A percentile compares a stretch with the other conserved stretches of the same genome.
Evolutionary conservation across 2,888 invertebrate genomes (phyloP).

Genomic region (Chirona hameri): DNA sequence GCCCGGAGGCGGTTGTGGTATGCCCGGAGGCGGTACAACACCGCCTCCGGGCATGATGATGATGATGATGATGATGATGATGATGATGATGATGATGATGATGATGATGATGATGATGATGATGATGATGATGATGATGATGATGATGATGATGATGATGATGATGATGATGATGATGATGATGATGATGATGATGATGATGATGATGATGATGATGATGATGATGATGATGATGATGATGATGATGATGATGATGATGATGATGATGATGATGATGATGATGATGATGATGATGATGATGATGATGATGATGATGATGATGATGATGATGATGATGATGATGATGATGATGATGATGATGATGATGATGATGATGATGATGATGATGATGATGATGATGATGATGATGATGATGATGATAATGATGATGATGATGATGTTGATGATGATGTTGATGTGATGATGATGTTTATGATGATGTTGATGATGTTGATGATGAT

Average conservation of each 20-base stretch:
- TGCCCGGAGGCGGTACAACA: no score
- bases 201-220: slow-evolving; percentile 22
- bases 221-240: slow-evolving; percentile 22
- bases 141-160: slow-evolving; percentile 22
- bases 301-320: slow-evolving; percentile 22
- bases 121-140: slow-evolving; percentile 22
- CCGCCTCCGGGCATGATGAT: no score
- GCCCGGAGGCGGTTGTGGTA: no score
- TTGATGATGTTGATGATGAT: no score
- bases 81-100: slow-evolving; percentile 22
- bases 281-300: slow-evolving; percentile 22
- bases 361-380: slow-evolving; percentile 5
- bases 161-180: slow-evolving; percentile 22
- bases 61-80: slow-evolving; percentile 11
- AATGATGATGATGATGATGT: no score
- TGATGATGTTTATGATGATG: no score
- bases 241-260: slow-evolving; percentile 22
- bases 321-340: slow-evolving; percentile 22
- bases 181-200: slow-evolving; percentile 22
- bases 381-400: slow-evolving; percentile 22
- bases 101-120: slow-evolving; percentile 22
- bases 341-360: slow-evolving; percentile 10
- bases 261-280: slow-evolving; percentile 22
- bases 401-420: slow-evolving; percentile 22
- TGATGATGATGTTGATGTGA: no score